These are phyloP conservation scores for Olivierus martensii DNA, from an alignment of 1,140 invertebrate species.

Conservation along the genomic window DNA sequence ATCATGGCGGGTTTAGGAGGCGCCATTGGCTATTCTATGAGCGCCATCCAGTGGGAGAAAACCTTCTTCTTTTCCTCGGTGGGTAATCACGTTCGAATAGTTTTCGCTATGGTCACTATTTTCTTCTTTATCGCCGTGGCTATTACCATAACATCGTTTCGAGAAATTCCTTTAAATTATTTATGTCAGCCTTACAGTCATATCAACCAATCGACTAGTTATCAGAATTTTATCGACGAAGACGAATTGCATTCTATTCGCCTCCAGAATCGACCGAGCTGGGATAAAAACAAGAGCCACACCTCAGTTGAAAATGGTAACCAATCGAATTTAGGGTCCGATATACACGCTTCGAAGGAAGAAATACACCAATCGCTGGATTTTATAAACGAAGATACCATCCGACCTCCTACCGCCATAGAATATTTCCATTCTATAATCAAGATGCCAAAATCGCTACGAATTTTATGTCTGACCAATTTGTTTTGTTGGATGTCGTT, in stretches of 20 bases:
- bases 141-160: constrained; percentile 69
- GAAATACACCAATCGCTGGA: background rate
- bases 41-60: constrained; percentile 84
- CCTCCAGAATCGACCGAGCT: too few relatives aligned
- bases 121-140: constrained; percentile 69
- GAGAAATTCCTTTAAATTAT: constrained; percentile 61
- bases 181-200: constrained; percentile 30
- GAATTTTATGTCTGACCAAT: constrained; percentile 81
- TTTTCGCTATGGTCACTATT: constrained; percentile 74
- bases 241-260: too few relatives aligned
- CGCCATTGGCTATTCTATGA: constrained; percentile 80
- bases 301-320: background rate
- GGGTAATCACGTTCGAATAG: constrained; percentile 75
- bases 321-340: background rate
- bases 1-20: constrained; percentile 93
- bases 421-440: constrained; percentile 80
- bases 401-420: constrained; percentile 24
- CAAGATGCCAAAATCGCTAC: constrained; percentile 70
- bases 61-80: constrained; percentile 60
- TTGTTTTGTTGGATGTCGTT: constrained; percentile 97
- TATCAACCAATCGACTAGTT: too few relatives aligned
- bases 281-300: too few relatives aligned
- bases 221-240: too few relatives aligned
- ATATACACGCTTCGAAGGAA: too few relatives aligned
- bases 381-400: too few relatives aligned